Conservation (phyloP, 2,113 vertebrate species). For the Guaruba guarouba region DNA sequence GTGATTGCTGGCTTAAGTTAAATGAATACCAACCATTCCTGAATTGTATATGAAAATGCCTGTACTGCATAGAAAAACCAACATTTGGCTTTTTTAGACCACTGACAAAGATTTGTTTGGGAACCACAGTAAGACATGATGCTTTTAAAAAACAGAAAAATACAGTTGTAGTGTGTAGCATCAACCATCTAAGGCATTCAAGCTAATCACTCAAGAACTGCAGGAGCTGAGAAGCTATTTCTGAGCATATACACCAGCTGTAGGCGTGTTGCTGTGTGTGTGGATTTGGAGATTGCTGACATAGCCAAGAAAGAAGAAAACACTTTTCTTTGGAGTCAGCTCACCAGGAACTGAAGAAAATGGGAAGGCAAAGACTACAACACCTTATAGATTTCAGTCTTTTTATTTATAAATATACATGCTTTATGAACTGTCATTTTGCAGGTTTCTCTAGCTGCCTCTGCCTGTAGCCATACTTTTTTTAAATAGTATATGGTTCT, state of each 20-base stretch:
- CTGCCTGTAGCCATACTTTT: background rate
- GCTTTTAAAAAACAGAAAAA: background rate
- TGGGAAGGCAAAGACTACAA: background rate
- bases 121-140: background rate
- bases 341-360: background rate
- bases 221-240: background rate
- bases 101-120: background rate
- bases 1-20: background rate
- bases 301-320: background rate
- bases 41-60: background rate
- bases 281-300: background rate
- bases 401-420: background rate
- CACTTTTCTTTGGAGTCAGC: background rate
- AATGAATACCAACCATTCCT: background rate
- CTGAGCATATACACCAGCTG: background rate
- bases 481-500: background rate
- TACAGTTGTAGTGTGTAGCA: background rate
- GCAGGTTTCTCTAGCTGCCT: background rate
- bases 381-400: background rate
- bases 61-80: background rate
- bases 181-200: background rate
- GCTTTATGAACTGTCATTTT: background rate
- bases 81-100: background rate
- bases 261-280: background rate
- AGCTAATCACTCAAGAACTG: background rate